Conservation (phyloP, 2,888 invertebrate genomes). For the Pandemis heparana region DNA sequence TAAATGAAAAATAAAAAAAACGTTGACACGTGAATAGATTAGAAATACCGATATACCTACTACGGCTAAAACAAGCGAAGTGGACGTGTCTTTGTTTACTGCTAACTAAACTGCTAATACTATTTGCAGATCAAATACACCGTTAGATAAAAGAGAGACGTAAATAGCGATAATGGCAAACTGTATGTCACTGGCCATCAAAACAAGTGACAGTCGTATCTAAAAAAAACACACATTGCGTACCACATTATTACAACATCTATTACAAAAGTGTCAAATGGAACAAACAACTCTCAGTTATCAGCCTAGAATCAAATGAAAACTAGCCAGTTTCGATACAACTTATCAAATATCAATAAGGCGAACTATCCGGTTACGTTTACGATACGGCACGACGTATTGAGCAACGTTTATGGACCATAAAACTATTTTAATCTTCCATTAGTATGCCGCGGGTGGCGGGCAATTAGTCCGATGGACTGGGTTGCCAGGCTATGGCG, state of each 20-base stretch:
- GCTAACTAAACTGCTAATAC: no score
- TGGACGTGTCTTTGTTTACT: no score
- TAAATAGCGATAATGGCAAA: no score
- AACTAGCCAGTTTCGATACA: slow-evolving; percentile 28
- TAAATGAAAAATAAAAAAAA: no score
- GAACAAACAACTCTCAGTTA: background rate
- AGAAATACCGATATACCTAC: no score
- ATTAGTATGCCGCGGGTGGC: slow-evolving; percentile 76
- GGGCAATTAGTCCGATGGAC: slow-evolving; percentile 68
- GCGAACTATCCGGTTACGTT: slow-evolving; percentile 43
- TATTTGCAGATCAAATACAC: no score
- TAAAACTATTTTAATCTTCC: slow-evolving; percentile 79
- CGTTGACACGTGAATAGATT: no score
- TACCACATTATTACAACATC: background rate
- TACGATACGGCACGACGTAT: slow-evolving; percentile 37
- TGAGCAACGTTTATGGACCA: slow-evolving; percentile 69
- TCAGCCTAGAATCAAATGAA: slow-evolving; percentile 14
- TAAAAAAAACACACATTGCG: no score
- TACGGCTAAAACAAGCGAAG: no score
- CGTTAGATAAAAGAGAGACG: no score
- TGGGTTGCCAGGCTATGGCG: slow-evolving; percentile 46
- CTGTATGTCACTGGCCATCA: no score
- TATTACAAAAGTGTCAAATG: background rate
- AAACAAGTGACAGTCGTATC: no score
- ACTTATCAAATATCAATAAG: slow-evolving; percentile 40